Conservation (phyloP, 2,113 vertebrate genomes). For the Macroglossus sobrinus region DNA sequence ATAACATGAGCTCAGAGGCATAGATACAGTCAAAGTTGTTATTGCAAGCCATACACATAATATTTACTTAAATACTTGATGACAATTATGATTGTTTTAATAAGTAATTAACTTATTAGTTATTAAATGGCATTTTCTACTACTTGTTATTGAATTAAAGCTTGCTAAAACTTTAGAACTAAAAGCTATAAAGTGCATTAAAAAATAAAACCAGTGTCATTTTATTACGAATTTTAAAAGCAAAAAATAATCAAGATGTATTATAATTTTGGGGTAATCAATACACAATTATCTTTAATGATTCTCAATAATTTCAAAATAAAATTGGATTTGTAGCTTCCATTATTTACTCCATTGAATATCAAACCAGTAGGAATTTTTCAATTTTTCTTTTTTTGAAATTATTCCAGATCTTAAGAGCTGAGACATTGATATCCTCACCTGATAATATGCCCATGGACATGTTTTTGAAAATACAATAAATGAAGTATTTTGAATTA, state of each 20-base stretch:
- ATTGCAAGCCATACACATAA: background rate
- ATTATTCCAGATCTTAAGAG: background rate
- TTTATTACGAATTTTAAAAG: background rate
- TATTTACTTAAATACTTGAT: background rate
- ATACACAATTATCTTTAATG: background rate
- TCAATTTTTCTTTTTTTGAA: background rate
- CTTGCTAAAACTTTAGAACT: background rate
- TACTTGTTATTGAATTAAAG: background rate
- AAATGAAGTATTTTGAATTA: background rate
- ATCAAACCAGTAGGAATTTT: background rate
- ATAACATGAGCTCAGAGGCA: background rate
- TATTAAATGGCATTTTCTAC: background rate
- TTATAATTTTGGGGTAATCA: background rate
- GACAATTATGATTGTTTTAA: background rate
- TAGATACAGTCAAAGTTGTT: background rate
- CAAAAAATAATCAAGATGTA: constrained; percentile 9
- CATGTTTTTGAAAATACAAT: background rate
- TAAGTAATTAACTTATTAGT: background rate
- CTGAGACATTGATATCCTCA: background rate
- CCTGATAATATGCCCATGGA: background rate
- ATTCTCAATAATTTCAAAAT: background rate
- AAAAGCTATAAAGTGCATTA: background rate
- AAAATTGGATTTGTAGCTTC: background rate
- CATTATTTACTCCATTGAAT: background rate
- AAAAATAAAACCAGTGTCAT: background rate